Percentiles rank a stretch among this genome's conserved stretches.
These are phyloP conservation scores for Plectrocnemia conspersa DNA, from an alignment of 1,140 invertebrate genomes.

Conservation along the genomic window DNA sequence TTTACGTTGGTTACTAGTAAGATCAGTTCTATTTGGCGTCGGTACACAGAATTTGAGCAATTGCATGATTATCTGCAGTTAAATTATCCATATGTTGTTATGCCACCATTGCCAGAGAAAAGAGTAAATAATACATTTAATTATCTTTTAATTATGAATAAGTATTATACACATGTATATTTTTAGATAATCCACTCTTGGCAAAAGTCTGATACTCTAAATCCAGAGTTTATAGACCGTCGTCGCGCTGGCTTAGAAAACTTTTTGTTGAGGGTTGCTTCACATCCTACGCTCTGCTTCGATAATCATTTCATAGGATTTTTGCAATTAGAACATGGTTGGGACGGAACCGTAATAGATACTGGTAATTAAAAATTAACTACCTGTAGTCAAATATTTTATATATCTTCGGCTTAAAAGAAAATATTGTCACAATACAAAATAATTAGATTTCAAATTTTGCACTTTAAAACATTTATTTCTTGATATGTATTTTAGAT, in stretches of 20 bases:
- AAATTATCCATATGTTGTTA: conserved; percentile 71
- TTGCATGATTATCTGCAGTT: conserved; percentile 71
- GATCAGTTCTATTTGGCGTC: conserved; percentile 69
- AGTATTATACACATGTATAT: conserved; percentile 7
- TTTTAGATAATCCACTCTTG: conserved; percentile 63
- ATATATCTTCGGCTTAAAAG: too few relatives aligned
- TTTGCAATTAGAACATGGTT: conserved; percentile 68
- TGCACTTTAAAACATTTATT: too few relatives aligned
- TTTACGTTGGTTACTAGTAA: conserved; percentile 59
- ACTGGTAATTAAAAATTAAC: conserved; percentile 52
- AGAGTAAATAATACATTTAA: conserved; percentile 52
- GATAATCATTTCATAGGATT: conserved; percentile 74
- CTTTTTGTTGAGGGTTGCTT: conserved; percentile 70
- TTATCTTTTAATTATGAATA: background rate
- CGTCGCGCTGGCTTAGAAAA: conserved; percentile 76
- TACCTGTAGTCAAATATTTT: background rate
- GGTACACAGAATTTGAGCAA: conserved; percentile 82
- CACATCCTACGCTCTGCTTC: conserved; percentile 67
- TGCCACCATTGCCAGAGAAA: conserved; percentile 80
- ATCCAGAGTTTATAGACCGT: conserved; percentile 81
- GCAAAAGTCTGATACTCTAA: conserved; percentile 78
- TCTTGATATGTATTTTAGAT: too few relatives aligned
- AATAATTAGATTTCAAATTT: too few relatives aligned
- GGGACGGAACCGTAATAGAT: conserved; percentile 71
- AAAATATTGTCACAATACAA: too few relatives aligned